Evolutionary conservation across 2,113 vertebrate species (phyloP).

Genomic region (Erythrocercus mccallii): DNA sequence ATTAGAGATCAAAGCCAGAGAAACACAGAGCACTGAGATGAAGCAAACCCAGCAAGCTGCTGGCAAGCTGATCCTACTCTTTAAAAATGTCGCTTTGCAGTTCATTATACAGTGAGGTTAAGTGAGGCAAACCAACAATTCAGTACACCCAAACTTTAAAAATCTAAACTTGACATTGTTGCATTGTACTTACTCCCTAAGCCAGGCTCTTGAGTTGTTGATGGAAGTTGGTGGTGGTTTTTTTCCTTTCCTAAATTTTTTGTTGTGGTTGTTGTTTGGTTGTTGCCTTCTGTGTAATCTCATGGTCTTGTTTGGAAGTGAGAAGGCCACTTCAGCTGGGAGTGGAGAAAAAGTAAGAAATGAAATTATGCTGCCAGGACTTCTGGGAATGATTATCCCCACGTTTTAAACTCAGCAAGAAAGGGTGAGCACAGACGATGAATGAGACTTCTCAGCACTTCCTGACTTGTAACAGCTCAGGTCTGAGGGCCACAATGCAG

Average conservation of each 20-base stretch:
- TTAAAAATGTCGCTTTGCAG: not conserved
- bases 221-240: rapidly evolving
- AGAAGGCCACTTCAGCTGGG: not conserved
- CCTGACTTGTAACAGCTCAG: not conserved
- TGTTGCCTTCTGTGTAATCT: not conserved
- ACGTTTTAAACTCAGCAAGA: not conserved
- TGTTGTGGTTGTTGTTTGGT: not conserved
- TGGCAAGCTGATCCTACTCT: not conserved
- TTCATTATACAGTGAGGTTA: not conserved
- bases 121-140: not conserved
- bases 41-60: not conserved
- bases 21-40: not conserved
- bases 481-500: not conserved
- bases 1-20: not conserved
- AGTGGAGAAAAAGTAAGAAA: not conserved
- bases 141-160: not conserved
- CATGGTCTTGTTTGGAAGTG: not conserved
- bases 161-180: not conserved
- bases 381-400: not conserved
- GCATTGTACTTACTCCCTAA: not conserved
- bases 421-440: not conserved
- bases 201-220: not conserved
- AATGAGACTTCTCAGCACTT: not conserved
- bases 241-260: not conserved
- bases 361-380: not conserved